Evolutionary conservation across 2,888 invertebrate species (phyloP), one percentile per base, ranked within the genome.

Genomic region (Labia minor): DNA sequence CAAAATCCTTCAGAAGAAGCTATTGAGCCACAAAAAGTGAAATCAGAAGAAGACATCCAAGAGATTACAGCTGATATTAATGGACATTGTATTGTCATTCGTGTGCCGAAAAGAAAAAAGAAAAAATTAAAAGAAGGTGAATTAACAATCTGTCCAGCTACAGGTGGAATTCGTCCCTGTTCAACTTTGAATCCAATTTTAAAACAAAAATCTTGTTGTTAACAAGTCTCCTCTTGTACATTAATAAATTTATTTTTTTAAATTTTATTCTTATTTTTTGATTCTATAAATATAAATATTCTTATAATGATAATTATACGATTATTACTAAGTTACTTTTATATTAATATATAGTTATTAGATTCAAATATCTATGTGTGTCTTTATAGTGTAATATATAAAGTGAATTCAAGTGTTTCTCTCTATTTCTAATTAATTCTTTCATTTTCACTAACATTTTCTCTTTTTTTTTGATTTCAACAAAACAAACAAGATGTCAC

Each of bases 401-500:
- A 4, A 2, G 4, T 49, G 14, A 49, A 10, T 49, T 49, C 49
- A 8, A 3, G 3, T 8, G 3, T 11, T 26, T 26, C 26, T 8
- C 26, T 26, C 26, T 3, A 8, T 6, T 26, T 8, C 4, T 8
- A 26, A 26, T 26, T 26, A 26, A 6, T 26, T 26, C 26, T 26
- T 26, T 26, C 8, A 8, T 26, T 26, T 26, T 26, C 26, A 26
- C 26, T 8, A 26, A 26, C 8, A 26, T 6, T 26, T 26, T 26
- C 8, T 26, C 8, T 6, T 26, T 26, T 26, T 26, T 49, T 10
- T 49, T 49, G 2, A n/a, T 49, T 49, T 49, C 49, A 49, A 49
- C 49, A 49, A 49, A 49, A 49, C 49, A 49, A 49, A 49, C 49
- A 49, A 49, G 49, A 49, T 49, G 49, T 49, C 49, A 49, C 49